These are phyloP conservation scores for Cavia porcellus DNA, from an alignment of 2,113 vertebrate species.

Conservation along the genomic window DNA sequence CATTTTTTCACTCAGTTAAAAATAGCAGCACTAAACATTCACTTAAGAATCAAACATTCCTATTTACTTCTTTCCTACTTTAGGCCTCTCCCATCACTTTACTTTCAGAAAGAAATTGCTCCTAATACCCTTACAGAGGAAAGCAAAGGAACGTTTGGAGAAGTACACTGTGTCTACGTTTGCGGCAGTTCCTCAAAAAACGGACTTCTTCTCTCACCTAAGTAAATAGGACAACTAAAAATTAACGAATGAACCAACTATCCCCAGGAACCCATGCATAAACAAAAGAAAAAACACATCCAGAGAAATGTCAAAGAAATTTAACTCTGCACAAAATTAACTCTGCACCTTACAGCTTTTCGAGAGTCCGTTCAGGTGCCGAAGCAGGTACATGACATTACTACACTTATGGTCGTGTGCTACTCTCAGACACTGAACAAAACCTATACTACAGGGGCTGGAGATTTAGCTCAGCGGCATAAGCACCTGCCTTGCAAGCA, in stretches of 20 bases:
- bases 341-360: neutral
- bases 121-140: neutral
- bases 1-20: constrained; percentile 36
- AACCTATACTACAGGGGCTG: neutral
- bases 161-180: neutral
- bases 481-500: too few species aligned
- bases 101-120: neutral
- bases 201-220: neutral
- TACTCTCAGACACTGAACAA: neutral
- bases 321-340: neutral
- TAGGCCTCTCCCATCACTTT: neutral
- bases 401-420: neutral
- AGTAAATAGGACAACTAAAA: neutral
- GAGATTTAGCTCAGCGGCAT: too few species aligned
- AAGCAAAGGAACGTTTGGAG: neutral
- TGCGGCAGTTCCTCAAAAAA: neutral
- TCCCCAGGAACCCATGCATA: neutral
- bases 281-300: neutral
- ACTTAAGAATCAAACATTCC: neutral
- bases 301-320: neutral
- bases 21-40: neutral
- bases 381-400: neutral
- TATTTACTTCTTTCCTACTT: neutral
- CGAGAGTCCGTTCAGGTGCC: neutral
- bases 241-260: neutral